These are phyloP conservation scores for Cataglyphis livida DNA, from an alignment of 2,888 invertebrate genomes.

Conservation along the genomic window DNA sequence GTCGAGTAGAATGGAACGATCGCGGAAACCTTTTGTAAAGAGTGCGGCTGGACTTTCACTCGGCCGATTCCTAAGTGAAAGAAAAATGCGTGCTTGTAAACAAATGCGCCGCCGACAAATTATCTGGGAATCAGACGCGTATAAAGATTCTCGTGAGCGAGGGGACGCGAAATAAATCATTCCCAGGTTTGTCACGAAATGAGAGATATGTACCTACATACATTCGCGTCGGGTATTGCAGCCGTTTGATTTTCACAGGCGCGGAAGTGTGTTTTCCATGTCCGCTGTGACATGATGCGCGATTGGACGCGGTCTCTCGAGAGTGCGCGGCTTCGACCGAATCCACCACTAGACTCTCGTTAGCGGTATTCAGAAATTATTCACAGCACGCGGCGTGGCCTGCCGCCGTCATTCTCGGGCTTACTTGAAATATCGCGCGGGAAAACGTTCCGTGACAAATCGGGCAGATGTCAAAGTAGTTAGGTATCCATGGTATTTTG, in stretches of 20 bases:
- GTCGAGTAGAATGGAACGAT: constrained; percentile 15
- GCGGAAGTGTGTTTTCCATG: constrained; percentile 39
- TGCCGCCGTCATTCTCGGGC: constrained; percentile 52
- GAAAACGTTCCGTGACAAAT: constrained; percentile 81
- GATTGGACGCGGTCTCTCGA: constrained; percentile 65
- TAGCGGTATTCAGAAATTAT: constrained; percentile 84
- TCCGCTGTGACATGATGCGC: constrained; percentile 37
- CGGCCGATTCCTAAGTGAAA: not conserved
- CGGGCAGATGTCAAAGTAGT: constrained; percentile 83
- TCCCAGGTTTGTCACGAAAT: constrained; percentile 43
- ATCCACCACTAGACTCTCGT: constrained; percentile 82
- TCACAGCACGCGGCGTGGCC: constrained; percentile 79
- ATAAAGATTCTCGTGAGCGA: not conserved
- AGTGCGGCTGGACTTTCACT: constrained; percentile 43
- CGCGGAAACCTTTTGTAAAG: constrained; percentile 1
- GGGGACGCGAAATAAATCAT: constrained; percentile 26
- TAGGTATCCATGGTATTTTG: constrained; percentile 76
- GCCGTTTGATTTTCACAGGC: constrained; percentile 64
- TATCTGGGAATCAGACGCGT: constrained; percentile 38
- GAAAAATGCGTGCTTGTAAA: constrained; percentile 14
- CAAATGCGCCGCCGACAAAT: constrained; percentile 29
- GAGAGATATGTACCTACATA: constrained; percentile 1
- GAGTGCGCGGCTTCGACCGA: constrained; percentile 63
- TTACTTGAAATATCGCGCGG: constrained; percentile 72
- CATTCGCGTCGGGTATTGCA: constrained; percentile 12